Evolutionary conservation across 2,113 vertebrate species (phyloP).

Genomic region (Apodemus sylvaticus): DNA sequence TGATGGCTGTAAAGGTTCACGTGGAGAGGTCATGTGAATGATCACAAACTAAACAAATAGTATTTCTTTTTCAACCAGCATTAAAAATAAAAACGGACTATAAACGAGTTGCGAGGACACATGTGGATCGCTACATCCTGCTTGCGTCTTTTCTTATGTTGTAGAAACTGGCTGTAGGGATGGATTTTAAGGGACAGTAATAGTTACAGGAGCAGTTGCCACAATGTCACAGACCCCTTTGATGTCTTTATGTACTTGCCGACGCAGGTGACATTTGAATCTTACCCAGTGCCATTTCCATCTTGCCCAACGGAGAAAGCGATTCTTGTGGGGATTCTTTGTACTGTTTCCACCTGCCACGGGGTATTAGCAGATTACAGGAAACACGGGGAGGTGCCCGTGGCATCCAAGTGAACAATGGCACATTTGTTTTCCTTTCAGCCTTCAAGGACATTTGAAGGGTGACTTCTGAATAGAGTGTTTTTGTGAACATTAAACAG

Average conservation of each 20-base stretch:
- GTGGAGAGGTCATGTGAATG: neutral
- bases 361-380: slow-evolving; percentile 54
- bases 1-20: neutral
- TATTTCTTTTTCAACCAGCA: neutral
- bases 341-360: slow-evolving; percentile 54
- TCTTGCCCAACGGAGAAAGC: slow-evolving; percentile 62
- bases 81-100: neutral
- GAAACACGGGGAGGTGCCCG: slow-evolving; percentile 31
- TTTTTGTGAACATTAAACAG: slow-evolving; percentile 52
- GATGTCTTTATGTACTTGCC: slow-evolving; percentile 46
- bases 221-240: slow-evolving; percentile 42
- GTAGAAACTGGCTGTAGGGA: neutral
- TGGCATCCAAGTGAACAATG: slow-evolving; percentile 58
- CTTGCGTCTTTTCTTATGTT: neutral
- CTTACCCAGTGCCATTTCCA: slow-evolving; percentile 58
- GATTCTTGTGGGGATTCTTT: slow-evolving; percentile 53
- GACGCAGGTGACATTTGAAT: slow-evolving; percentile 54
- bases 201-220: neutral
- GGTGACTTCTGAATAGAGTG: slow-evolving; percentile 43
- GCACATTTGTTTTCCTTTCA: slow-evolving; percentile 59
- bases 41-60: neutral
- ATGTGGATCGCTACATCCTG: neutral
- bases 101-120: slow-evolving; percentile 29
- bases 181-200: slow-evolving; percentile 42
- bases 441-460: slow-evolving; percentile 58